These are phyloP conservation scores for Oreochromis tanganicae DNA, from an alignment of 2,113 vertebrate species.

Conservation along the genomic window DNA sequence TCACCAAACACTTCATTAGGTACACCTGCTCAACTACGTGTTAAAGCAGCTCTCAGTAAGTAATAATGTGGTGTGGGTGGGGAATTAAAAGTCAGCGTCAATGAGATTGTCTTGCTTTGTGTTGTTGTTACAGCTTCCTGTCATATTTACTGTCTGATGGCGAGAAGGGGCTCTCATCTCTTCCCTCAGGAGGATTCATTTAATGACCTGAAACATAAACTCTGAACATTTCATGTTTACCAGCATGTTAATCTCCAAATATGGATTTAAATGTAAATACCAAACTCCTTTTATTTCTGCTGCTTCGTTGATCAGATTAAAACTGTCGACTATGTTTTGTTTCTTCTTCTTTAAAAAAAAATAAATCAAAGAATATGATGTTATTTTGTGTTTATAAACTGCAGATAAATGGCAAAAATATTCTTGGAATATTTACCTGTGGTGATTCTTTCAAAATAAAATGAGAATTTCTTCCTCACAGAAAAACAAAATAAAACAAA, in stretches of 20 bases:
- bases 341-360: background rate
- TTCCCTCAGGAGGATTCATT: background rate
- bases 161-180: background rate
- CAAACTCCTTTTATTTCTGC: background rate
- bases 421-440: background rate
- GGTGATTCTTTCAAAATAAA: background rate
- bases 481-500: background rate
- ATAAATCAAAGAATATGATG: background rate
- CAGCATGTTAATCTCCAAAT: background rate
- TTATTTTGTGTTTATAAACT: background rate
- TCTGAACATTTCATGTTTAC: background rate
- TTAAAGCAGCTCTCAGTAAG: background rate
- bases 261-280: background rate
- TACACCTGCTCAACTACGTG: accelerated
- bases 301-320: background rate
- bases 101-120: background rate
- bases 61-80: background rate
- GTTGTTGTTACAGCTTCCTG: background rate
- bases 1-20: background rate
- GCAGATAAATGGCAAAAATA: background rate
- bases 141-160: background rate
- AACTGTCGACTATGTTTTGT: background rate
- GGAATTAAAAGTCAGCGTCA: background rate
- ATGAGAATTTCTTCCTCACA: background rate
- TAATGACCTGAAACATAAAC: background rate